These are phyloP conservation scores for Phymatocera aterrima DNA, from an alignment of 2,888 invertebrate genomes.

Conservation along the genomic window DNA sequence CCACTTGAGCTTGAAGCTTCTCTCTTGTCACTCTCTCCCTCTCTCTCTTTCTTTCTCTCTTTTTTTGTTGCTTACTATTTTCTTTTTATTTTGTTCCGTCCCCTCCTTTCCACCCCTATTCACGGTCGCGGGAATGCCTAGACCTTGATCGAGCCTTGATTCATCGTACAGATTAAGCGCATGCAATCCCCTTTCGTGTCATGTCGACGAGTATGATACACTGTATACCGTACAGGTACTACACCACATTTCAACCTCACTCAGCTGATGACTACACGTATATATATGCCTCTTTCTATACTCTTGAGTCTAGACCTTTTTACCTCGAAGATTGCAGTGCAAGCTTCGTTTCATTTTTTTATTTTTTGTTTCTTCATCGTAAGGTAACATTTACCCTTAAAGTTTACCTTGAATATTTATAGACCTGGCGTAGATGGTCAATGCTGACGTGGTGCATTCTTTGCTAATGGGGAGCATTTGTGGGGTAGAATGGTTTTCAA, in stretches of 20 bases:
- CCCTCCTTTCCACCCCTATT: not conserved
- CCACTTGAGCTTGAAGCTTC: conserved; percentile 4
- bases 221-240: not conserved
- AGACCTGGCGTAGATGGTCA: no score
- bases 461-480: no score
- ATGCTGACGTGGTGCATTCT: no score
- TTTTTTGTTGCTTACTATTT: no score
- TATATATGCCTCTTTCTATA: not conserved
- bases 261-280: not conserved
- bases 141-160: conserved; percentile 43
- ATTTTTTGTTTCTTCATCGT: not conserved
- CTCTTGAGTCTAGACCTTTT: conserved; percentile 11
- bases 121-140: conserved; percentile 14
- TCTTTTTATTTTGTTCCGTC: not conserved
- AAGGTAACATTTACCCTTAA: no score
- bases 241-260: not conserved
- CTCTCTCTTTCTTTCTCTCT: not conserved
- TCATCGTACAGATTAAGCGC: conserved; percentile 42
- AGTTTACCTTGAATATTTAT: no score
- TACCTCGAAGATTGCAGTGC: not conserved
- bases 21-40: not conserved
- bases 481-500: no score
- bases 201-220: conserved; percentile 2
- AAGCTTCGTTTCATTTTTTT: not conserved
- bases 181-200: conserved; percentile 43